phyloP scores from a whole-genome alignment of 2,888 invertebrate species.

The Xanthia togata region DNA sequence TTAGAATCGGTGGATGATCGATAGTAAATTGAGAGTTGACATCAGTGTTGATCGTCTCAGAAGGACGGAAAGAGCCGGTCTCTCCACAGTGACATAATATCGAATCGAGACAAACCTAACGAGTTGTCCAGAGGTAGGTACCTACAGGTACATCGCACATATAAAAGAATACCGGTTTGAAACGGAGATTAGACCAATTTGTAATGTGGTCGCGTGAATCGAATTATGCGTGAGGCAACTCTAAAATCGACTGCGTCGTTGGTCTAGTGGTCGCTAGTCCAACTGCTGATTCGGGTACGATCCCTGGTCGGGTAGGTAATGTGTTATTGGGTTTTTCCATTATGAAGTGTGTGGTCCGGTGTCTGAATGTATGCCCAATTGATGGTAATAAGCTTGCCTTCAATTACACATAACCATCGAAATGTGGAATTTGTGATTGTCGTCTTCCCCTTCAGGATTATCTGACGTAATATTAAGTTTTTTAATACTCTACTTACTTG shows the following conservation, averaged over 20 bases:
- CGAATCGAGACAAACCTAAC: conserved; percentile 18
- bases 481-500: conserved; percentile 90
- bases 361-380: not conserved
- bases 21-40: conserved; percentile 26
- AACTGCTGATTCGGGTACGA: not conserved
- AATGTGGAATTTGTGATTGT: not conserved
- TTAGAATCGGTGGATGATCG: conserved; percentile 12
- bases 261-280: not conserved
- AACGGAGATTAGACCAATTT: conserved; percentile 30
- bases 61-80: conserved; percentile 11
- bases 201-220: conserved; percentile 21
- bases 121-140: conserved; percentile 17
- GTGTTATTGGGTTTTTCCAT: not conserved
- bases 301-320: not conserved
- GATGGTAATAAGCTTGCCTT: not conserved
- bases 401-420: not conserved
- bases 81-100: conserved; percentile 47
- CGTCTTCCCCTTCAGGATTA: not conserved
- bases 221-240: not conserved
- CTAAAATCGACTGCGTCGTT: not conserved
- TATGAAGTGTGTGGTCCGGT: not conserved
- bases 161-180: conserved; percentile 52
- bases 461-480: not conserved
- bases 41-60: conserved; percentile 20
- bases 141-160: not conserved